Evolutionary conservation across 2,113 vertebrate species (phyloP).

Genomic region (Pitta sordida): DNA sequence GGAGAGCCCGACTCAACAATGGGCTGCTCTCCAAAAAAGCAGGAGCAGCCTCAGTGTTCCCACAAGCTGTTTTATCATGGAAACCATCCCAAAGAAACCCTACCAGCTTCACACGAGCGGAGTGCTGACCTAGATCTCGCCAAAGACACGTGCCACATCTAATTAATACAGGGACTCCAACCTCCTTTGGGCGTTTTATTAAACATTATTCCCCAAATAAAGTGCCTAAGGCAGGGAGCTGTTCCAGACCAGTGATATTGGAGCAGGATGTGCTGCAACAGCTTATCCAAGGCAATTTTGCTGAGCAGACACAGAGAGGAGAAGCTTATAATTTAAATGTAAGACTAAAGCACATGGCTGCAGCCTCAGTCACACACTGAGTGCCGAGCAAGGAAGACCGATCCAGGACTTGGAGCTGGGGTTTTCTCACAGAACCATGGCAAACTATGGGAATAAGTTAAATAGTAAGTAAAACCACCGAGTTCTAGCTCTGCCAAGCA

Average conservation of each 20-base stretch:
- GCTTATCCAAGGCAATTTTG: background rate
- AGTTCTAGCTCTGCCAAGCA: background rate
- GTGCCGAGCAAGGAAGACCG: accelerated
- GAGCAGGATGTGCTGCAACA: background rate
- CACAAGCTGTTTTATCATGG: background rate
- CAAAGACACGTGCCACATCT: background rate
- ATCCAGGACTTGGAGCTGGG: background rate
- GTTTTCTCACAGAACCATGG: background rate
- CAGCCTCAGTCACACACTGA: background rate
- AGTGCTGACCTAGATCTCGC: background rate
- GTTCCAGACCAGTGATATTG: accelerated
- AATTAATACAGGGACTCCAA: background rate
- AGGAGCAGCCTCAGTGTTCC: background rate
- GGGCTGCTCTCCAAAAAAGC: background rate
- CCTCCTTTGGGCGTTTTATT: background rate
- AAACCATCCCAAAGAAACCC: background rate
- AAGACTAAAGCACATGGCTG: background rate
- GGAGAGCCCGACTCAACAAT: background rate
- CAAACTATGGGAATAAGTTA: background rate
- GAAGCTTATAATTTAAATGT: background rate
- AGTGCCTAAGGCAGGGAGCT: background rate
- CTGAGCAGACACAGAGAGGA: background rate
- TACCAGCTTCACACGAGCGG: accelerated
- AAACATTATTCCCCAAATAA: background rate
- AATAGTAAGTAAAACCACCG: background rate